Conservation (phyloP, 2,113 vertebrate genomes). For the Chloebia gouldiae region DNA sequence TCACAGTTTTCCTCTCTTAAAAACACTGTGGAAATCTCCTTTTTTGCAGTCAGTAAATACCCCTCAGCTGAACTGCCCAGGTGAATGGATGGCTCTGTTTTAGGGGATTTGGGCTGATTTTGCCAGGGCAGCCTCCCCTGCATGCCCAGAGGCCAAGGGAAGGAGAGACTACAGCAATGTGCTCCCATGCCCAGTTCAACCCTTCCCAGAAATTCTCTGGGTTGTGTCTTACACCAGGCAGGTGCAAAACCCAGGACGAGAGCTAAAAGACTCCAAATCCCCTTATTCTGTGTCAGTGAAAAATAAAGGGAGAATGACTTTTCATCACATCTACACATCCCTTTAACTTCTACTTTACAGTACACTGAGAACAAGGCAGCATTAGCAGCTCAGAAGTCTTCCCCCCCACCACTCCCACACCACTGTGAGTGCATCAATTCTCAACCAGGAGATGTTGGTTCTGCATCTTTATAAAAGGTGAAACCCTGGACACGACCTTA, state of each 20-base stretch:
- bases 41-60: background rate
- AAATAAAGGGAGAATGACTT: background rate
- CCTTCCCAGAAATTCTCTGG: background rate
- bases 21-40: background rate
- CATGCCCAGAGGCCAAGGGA: background rate
- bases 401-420: background rate
- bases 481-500: background rate
- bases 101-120: background rate
- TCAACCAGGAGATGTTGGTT: background rate
- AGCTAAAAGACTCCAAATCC: background rate
- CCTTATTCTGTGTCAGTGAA: background rate
- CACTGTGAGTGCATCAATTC: background rate
- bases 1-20: background rate
- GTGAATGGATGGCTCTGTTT: background rate
- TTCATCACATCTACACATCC: background rate
- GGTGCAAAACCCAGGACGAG: background rate
- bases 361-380: background rate
- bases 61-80: background rate
- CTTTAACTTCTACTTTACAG: background rate
- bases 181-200: background rate
- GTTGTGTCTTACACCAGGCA: background rate
- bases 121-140: background rate
- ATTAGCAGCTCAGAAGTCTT: background rate
- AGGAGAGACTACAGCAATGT: background rate
- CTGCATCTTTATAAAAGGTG: background rate